Base-by-base conservation (phyloP, 2,797 vertebrate species). In the Phataginus tricuspis region DNA sequence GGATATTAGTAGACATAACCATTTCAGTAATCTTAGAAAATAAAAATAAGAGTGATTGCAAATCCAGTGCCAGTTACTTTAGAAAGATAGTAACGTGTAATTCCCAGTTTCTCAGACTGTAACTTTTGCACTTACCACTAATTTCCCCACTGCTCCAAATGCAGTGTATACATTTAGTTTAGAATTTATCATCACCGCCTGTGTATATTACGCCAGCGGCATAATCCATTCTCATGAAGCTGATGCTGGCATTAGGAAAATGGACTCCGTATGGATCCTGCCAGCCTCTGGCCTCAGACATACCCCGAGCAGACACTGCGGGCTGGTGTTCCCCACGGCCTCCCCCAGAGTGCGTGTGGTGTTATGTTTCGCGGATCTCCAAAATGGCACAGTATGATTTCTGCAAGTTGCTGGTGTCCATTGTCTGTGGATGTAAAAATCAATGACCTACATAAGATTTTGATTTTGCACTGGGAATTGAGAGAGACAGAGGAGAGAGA, bases 91-190 rank as follows among this genome's bases (percentile, higher is more conserved):
- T 80, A 84, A 92, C 71, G 57, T 97, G 97, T 75, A 97, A 96
- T 98, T 97, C 97, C 88, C 87, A 53, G 68, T 97, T 98, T 97
- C 96, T 90, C 59, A 93, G 94, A 84, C 88, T 94, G 91, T 96
- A 97, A 98, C 92, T 98, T 98, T 86, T 92, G 78, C 96, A 92
- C 97, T 98, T 98, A 96, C 95, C 92, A 14, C 97, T 98, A 80
- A 97, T 98, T 98, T 97, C 97, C 97, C 87, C 59, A 51, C 90
- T 94, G 95, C 80, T 96, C 53, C 94, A 95, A 97, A 94, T 5
- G 49, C 85, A 95, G 71, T 66, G 91, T 84, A 55, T 64, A 23
- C 23, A 8, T 93, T 97, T 88, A 92, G 87, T 75, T 97, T 93
- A 96, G 97, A 97, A 96, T 95, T 86, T 53, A 53, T 93, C 94